phyloP scores from a whole-genome alignment of 2,797 vertebrate species.

The Enteromius unitaeniatus region DNA sequence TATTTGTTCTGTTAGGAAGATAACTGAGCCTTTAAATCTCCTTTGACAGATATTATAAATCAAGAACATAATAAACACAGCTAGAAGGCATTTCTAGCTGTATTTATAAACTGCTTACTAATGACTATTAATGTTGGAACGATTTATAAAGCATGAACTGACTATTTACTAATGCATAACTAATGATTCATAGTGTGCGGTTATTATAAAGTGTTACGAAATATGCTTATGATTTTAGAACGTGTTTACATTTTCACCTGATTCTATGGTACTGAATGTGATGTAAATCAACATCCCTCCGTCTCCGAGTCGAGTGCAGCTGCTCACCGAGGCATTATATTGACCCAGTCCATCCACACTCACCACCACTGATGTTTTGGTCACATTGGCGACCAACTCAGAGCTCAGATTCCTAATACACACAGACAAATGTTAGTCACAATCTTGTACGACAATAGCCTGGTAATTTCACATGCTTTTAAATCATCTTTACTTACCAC shows the following conservation, averaged over 20 bases:
- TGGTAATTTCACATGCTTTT: not conserved
- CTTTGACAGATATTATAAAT: too few species aligned
- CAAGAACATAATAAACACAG: too few species aligned
- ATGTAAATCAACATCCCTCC: slow-evolving; percentile 83
- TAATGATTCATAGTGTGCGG: too few species aligned
- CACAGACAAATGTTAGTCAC: slow-evolving; percentile 7
- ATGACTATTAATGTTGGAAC: too few species aligned
- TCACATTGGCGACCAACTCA: slow-evolving; percentile 83
- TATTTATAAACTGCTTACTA: too few species aligned
- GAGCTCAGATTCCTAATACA: slow-evolving; percentile 85
- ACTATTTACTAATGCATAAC: too few species aligned
- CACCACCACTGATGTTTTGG: slow-evolving; percentile 82
- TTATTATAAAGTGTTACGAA: not conserved
- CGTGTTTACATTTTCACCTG: slow-evolving; percentile 77
- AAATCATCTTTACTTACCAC: slow-evolving; percentile 84
- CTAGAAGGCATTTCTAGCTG: too few species aligned
- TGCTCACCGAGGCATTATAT: slow-evolving; percentile 88
- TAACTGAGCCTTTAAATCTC: too few species aligned
- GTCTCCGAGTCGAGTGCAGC: slow-evolving; percentile 89
- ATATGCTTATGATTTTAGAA: not conserved
- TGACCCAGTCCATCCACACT: slow-evolving; percentile 83
- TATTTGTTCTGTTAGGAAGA: too few species aligned
- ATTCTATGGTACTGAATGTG: slow-evolving; percentile 84
- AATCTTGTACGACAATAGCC: not conserved
- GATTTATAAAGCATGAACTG: too few species aligned